Evolutionary conservation across 1,140 invertebrate genomes (phyloP), one percentile per base, ranked within the genome.

Genomic region (Bilobella aurantiaca): DNA sequence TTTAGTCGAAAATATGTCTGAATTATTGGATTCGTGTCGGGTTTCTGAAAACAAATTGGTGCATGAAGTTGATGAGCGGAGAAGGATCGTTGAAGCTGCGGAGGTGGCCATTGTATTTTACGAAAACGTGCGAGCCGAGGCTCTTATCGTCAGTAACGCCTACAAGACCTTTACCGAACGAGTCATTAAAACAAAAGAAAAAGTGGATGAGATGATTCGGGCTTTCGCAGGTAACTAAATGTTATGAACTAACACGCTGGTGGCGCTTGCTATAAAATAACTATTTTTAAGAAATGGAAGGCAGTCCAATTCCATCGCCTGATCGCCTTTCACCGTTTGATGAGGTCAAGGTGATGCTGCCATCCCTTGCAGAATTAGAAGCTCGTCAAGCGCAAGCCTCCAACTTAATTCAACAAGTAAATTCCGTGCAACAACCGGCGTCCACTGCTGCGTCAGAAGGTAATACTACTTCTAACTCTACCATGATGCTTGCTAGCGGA

Each of bases 101-200:
- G 71, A 73, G 67, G 65, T 66, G 25, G 71, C 67, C 14, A 65
- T 73, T 47, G 71, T 73, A 21, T 70, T 63, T 57, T 73, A 68
- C 49, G 71, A 73, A 69, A 73, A 69, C 62, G 64, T 73, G 18
- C 63, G 71, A 8, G 56, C 61, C n/a, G 71, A 73, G 60, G 66
- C 71, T 21, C 59, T 69, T 56, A 69, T 73, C 47, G 71, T 73
- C 16, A 68, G 68, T 58, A 32, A 65, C n/a, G 71, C 71, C 8
- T 73, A 73, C 49, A 70, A 70, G 58, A 69, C 57, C 60, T 73
- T 73, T 58, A 69, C 69, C 3, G 30, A 46, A 18, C 59, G 69
- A 18, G 66, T 73, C 37, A 23, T 56, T 31, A 67, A 60, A 27
- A 68, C 71, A 42, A 66, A 67, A 31, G 60, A 66, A 27, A 69